phyloP scores from a whole-genome alignment of 2,113 vertebrate species.

The Motacilla tschutschensis region DNA sequence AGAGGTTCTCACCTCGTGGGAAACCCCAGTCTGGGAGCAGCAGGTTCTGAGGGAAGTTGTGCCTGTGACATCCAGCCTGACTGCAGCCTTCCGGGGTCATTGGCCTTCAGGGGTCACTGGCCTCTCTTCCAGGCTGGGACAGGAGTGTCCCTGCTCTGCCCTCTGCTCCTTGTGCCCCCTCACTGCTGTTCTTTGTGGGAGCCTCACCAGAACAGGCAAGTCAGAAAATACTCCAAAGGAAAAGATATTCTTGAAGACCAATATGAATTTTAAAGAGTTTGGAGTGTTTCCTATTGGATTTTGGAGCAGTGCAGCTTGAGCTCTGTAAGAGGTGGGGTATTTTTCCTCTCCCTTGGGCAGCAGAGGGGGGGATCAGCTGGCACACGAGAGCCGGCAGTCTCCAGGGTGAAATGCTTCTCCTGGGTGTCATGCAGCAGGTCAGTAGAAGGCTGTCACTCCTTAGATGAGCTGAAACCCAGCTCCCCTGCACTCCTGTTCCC shows the following conservation, averaged over 20 bases:
- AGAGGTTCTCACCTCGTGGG: neutral
- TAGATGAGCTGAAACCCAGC: neutral
- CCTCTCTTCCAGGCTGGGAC: neutral
- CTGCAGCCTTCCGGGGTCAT: accelerated
- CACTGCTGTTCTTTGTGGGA: too few species aligned
- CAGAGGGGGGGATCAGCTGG: neutral
- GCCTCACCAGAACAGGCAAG: neutral
- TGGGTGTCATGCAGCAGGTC: neutral
- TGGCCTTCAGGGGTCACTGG: neutral
- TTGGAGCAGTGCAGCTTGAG: neutral
- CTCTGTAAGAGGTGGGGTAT: neutral
- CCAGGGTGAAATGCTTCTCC: neutral
- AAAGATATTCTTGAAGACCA: neutral
- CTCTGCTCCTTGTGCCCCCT: neutral
- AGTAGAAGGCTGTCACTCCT: neutral
- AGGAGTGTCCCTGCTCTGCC: neutral
- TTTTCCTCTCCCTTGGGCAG: neutral
- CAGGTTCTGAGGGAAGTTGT: neutral
- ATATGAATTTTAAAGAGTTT: neutral
- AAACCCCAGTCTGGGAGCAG: neutral
- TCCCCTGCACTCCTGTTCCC: neutral
- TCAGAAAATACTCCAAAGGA: neutral
- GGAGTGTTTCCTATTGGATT: neutral
- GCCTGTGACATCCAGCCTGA: neutral
- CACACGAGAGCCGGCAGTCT: neutral